Evolutionary conservation across 2,888 invertebrate species (phyloP).

Genomic region (Notocelia uddmanniana): DNA sequence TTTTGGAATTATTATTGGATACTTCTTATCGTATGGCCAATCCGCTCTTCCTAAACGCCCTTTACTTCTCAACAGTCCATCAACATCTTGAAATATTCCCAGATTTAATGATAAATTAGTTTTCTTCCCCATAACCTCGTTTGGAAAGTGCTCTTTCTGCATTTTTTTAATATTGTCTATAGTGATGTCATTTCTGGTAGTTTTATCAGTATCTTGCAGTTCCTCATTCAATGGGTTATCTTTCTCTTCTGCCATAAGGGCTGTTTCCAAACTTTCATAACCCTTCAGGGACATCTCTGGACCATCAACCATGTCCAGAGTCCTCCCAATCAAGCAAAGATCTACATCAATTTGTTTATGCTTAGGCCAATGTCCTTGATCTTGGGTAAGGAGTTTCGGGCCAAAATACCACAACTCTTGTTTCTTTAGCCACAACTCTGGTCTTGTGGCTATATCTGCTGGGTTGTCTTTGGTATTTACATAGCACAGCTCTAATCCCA

Average conservation of each 20-base stretch:
- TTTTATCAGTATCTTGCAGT: not conserved
- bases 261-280: not conserved
- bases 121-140: constrained; percentile 17
- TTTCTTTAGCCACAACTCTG: not conserved
- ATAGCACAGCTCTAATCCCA: not conserved
- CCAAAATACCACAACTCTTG: not conserved
- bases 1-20: constrained; percentile 27
- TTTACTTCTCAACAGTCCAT: constrained; percentile 30
- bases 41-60: constrained; percentile 22
- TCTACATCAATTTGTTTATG: too few relatives aligned
- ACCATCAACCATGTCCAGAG: not conserved
- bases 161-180: constrained; percentile 11
- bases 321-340: not conserved
- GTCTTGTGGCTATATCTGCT: not conserved
- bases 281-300: constrained; percentile 16
- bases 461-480: not conserved
- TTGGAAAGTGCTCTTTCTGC: constrained; percentile 20
- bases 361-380: not conserved
- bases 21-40: constrained; percentile 1
- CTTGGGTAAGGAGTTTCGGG: not conserved
- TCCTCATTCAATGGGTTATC: not conserved
- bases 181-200: not conserved
- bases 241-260: not conserved
- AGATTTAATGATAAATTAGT: constrained; percentile 15
- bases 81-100: constrained; percentile 21